phyloP scores from a whole-genome alignment of 2,113 vertebrate species.

The Brachypodius melanocephalos region DNA sequence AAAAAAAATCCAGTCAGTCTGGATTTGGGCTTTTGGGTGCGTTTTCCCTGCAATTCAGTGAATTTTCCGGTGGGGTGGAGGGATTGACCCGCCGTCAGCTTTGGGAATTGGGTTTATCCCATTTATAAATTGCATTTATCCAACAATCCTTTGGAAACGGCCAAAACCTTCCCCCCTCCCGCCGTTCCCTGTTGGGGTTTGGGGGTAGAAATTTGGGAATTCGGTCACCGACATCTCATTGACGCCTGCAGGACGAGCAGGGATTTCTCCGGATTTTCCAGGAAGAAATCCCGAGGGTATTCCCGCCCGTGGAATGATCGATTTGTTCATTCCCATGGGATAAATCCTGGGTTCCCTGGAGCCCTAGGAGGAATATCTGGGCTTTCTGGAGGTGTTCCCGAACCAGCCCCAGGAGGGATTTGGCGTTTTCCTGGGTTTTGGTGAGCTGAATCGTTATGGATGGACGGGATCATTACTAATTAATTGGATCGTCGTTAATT shows the following conservation, averaged over 20 bases:
- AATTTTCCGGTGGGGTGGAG: not conserved
- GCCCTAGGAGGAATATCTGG: not conserved
- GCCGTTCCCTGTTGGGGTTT: not conserved
- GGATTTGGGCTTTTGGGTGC: not conserved
- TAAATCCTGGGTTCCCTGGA: not conserved
- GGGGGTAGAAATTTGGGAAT: not conserved
- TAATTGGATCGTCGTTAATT: not conserved
- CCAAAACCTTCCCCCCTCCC: not conserved
- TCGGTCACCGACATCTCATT: rapidly evolving
- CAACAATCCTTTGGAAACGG: not conserved
- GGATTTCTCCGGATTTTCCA: not conserved
- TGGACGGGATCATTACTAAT: not conserved
- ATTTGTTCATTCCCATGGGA: not conserved
- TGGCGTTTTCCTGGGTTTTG: not conserved
- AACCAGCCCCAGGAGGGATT: not conserved
- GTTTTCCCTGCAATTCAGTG: not conserved
- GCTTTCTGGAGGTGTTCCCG: not conserved
- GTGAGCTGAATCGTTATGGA: rapidly evolving
- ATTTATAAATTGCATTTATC: not conserved
- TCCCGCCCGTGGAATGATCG: not conserved
- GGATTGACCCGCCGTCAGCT: rapidly evolving
- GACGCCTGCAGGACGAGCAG: rapidly evolving
- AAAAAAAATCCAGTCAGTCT: too few relatives aligned
- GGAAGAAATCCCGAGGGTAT: not conserved
- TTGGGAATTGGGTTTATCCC: not conserved